Base-by-base conservation (phyloP, 2,888 invertebrate genomes). In the Pilophorus perplexus region DNA sequence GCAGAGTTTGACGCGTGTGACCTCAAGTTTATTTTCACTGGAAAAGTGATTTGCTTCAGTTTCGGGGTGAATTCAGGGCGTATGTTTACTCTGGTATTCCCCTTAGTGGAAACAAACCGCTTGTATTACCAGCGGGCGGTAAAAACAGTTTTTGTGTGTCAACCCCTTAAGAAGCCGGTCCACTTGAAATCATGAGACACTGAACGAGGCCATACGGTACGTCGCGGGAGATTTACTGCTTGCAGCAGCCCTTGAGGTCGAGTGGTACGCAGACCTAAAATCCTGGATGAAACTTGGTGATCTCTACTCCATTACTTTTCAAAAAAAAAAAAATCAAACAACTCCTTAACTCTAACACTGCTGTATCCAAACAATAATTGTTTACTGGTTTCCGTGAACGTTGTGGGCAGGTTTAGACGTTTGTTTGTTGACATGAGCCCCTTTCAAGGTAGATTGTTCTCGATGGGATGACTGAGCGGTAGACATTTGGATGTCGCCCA, bases 161-260 rank as follows among this genome's bases (percentile, higher is more conserved):
- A 33, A 55, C 55, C 55, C 55, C 37, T 55, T 38, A 55, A 55
- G 55, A 55, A 55, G 55, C 55, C 33, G 37, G 55, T 55, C 55
- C 55, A 55, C 55, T 55, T 55, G 55, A 55, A 38, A 55, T 22
- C 55, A 37, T 22, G 55, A 55, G 37, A 38, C 37, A 55, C 46
- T 46, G 46, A 46, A 46, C 46, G 46, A 46, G 23, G 14, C 46
- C 46, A 46, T 22, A 46, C 46, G 46, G 23, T 46, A 22, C 12
- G 46, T 23, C 46, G 46, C 23, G 25, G 23, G 46, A 46, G 46
- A 46, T 46, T 46, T 46, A 46, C n/a, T 46, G 46, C n/a, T n/a
- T 22, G 23, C 46, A 1, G 23, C 22, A 46, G 46, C n/a, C n/a
- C n/a, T n/a, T n/a, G n/a, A n/a, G n/a, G n/a, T 46, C 46, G 46